Evolutionary conservation across 1,140 invertebrate genomes (phyloP).

Genomic region (Diabrotica undecimpunctata): DNA sequence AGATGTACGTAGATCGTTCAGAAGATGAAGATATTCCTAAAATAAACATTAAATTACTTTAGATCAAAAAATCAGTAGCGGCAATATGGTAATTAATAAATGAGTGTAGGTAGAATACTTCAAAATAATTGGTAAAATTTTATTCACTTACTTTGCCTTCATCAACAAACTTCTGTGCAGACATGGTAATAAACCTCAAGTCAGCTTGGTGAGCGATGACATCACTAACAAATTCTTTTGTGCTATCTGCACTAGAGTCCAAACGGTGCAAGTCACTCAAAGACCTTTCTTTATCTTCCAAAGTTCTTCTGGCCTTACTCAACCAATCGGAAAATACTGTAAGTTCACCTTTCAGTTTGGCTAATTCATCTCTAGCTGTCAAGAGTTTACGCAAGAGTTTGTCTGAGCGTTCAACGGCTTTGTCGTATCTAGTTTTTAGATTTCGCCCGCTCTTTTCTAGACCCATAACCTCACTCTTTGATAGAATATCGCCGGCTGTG

Average conservation of each 20-base stretch:
- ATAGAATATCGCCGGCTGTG: slow-evolving; percentile 84
- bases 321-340: slow-evolving; percentile 82
- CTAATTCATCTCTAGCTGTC: slow-evolving; percentile 80
- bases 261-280: slow-evolving; percentile 74
- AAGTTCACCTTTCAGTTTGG: slow-evolving; percentile 77
- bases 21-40: slow-evolving; percentile 70
- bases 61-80: not conserved
- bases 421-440: slow-evolving; percentile 80
- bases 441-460: slow-evolving; percentile 80
- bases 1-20: slow-evolving; percentile 82
- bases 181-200: slow-evolving; percentile 89
- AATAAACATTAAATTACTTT: slow-evolving; percentile 28
- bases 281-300: slow-evolving; percentile 84
- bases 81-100: too few relatives aligned
- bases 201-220: slow-evolving; percentile 94
- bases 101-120: too few relatives aligned
- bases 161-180: slow-evolving; percentile 90
- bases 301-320: slow-evolving; percentile 68
- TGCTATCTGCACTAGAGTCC: slow-evolving; percentile 67
- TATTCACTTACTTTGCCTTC: slow-evolving; percentile 70
- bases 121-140: too few relatives aligned
- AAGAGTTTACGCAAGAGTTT: slow-evolving; percentile 71
- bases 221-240: slow-evolving; percentile 86
- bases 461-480: slow-evolving; percentile 80
- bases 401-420: slow-evolving; percentile 73